A percentile compares a stretch with the other conserved stretches of the same genome.
phyloP scores from a whole-genome alignment of 2,113 vertebrate species.

The Sebastes fasciatus region DNA sequence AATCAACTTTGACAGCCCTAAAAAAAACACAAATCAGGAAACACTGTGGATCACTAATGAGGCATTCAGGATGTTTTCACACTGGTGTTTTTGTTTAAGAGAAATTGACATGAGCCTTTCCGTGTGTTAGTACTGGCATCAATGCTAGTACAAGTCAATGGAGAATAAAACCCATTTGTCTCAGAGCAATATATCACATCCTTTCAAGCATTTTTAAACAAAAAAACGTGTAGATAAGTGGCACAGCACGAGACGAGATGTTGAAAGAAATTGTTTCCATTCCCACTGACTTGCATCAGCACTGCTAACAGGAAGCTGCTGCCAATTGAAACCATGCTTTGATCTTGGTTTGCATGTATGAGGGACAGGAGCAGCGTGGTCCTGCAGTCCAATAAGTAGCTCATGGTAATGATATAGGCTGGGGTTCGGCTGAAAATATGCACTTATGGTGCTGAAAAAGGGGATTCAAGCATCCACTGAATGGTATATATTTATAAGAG shows the following conservation, averaged over 20 bases:
- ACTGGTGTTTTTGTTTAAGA: no score
- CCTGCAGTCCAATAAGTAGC: not conserved
- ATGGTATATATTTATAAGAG: not conserved
- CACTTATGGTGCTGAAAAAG: not conserved
- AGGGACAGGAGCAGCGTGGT: not conserved
- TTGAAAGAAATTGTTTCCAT: slow-evolving; percentile 1
- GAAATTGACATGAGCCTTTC: no score
- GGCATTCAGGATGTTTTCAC: no score
- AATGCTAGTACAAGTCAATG: not conserved
- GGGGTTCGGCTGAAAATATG: not conserved
- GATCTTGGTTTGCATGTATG: slow-evolving; percentile 4
- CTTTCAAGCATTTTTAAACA: not conserved
- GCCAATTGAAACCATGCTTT: slow-evolving; percentile 20
- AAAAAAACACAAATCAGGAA: no score
- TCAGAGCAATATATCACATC: not conserved
- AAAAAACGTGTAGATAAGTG: not conserved
- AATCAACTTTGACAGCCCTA: no score
- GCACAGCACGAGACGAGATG: not conserved
- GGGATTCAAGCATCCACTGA: not conserved
- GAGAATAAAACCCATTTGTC: not conserved
- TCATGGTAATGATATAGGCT: not conserved
- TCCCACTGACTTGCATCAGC: not conserved
- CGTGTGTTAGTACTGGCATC: not conserved
- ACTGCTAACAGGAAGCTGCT: slow-evolving; percentile 4
- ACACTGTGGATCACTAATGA: no score